phyloP scores from a whole-genome alignment of 2,888 invertebrate species.

The Ectropis crepuscularia region DNA sequence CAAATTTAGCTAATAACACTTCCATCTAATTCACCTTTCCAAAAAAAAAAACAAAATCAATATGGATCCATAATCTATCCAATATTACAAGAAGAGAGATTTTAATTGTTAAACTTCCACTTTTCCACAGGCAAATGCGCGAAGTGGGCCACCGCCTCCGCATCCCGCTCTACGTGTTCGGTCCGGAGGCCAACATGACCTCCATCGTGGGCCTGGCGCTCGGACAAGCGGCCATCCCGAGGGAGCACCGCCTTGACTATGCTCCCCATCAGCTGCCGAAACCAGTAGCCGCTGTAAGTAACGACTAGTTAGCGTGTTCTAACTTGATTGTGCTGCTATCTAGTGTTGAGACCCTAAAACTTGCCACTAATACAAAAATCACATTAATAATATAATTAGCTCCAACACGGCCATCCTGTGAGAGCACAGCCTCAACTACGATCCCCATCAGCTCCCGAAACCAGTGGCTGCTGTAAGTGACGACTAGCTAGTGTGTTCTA shows the following conservation, averaged over 20 bases:
- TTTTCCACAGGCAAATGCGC: constrained; percentile 89
- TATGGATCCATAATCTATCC: not conserved
- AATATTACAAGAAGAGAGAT: not conserved
- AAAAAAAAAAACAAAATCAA: too few species aligned
- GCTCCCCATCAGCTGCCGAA: constrained; percentile 80
- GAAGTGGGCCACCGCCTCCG: constrained; percentile 94
- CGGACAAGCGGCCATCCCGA: constrained; percentile 94
- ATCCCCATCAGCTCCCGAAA: too few species aligned
- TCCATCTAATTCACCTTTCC: too few species aligned
- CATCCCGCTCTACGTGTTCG: constrained; percentile 97
- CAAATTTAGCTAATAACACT: too few species aligned
- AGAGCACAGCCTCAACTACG: too few species aligned
- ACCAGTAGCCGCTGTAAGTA: constrained; percentile 61
- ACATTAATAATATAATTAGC: too few species aligned
- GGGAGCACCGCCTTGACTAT: constrained; percentile 84
- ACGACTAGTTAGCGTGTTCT: not conserved
- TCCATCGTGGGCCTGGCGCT: constrained; percentile 99
- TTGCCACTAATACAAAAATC: too few species aligned
- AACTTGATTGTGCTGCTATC: not conserved
- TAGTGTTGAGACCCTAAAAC: too few species aligned
- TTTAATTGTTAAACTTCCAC: not conserved
- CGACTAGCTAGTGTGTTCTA: not conserved
- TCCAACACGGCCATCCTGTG: too few species aligned
- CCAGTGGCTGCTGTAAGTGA: constrained; percentile 38
- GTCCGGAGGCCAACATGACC: constrained; percentile 99